Evolutionary conservation across 1,140 invertebrate genomes (phyloP), one percentile per base, ranked within the genome.

Genomic region (Aphaenogaster rudis): DNA sequence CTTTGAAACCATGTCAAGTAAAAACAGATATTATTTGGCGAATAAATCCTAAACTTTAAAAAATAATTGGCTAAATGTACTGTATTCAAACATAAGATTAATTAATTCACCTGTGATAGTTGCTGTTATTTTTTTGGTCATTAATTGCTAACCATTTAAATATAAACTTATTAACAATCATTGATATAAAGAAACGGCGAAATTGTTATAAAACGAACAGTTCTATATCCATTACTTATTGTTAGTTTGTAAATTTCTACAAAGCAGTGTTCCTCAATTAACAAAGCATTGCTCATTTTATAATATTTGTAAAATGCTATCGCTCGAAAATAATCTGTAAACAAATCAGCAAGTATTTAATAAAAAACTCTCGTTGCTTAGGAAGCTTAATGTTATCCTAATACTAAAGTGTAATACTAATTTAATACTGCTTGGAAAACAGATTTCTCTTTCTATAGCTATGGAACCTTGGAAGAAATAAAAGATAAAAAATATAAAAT

Each of bases 371-470:
- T 52, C 4, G 36, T 52, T 72, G 4, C 2, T 45, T 52, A 39
- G 33, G 11, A 64, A 64, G 2, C 21, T 72, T 72, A 57, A 48
- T 63, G 9, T 45, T 33, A 63, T 50, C 8, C 4, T 45, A 28
- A 61, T 48, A 28, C 0, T 78, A 78, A 63, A 63, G 2, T n/a
- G 57, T 48, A 78, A 61, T 61, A 59, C 11, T 74, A 39, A 45
- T 59, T 54, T 59, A 77, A 77, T 77, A 77, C 39, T 77, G 15
- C 9, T 64, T 6, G 1, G 39, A 33, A 78, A 79, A n/a, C 3
- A 36, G 5, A 15, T 50, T 79, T 61, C 5, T n/a, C 11, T 63
- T 52, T 48, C n/a, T 7, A 39, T 78, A 63, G 0, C 42, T 21
- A 64, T n/a, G 4, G 50, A 45, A 79, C 4, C 64, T 78, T 36